Conservation (phyloP, 2,113 vertebrate species). For the Leuciscus idus region DNA sequence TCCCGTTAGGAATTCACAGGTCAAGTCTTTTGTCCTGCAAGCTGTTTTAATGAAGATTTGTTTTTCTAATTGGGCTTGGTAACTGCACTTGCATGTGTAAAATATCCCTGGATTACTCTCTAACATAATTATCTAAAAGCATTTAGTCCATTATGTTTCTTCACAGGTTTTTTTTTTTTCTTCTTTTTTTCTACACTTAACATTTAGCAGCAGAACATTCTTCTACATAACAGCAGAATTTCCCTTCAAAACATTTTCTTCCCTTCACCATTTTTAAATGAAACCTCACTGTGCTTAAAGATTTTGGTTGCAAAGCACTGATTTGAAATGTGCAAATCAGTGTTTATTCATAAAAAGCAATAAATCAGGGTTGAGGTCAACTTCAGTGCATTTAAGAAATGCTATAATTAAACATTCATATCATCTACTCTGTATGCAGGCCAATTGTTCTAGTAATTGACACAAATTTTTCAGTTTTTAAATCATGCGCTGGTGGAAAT, state of each 20-base stretch:
- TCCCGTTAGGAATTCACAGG: background rate
- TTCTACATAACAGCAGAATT: background rate
- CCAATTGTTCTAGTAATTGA: background rate
- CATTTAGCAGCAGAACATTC: background rate
- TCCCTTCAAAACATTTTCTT: background rate
- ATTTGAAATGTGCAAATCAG: slow-evolving; percentile 31
- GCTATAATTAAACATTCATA: background rate
- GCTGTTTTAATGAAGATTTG: background rate
- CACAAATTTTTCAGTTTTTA: background rate
- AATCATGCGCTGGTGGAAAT: background rate
- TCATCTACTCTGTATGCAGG: background rate
- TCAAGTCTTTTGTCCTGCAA: slow-evolving; percentile 11
- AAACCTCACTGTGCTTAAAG: background rate
- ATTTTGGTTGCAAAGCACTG: slow-evolving; percentile 27
- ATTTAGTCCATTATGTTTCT: background rate
- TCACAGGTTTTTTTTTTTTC: background rate
- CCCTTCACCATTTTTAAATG: background rate
- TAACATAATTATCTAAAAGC: background rate
- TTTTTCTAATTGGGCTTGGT: background rate
- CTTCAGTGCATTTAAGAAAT: background rate
- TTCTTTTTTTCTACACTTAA: background rate
- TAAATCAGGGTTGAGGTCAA: slow-evolving; percentile 38
- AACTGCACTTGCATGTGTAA: slow-evolving; percentile 25
- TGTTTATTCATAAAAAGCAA: slow-evolving; percentile 12
- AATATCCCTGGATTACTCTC: background rate